A percentile compares a stretch with the other conserved stretches of the same genome.
Evolutionary conservation across 2,888 invertebrate genomes (phyloP).

Genomic region (Sinhomidia bicolor): DNA sequence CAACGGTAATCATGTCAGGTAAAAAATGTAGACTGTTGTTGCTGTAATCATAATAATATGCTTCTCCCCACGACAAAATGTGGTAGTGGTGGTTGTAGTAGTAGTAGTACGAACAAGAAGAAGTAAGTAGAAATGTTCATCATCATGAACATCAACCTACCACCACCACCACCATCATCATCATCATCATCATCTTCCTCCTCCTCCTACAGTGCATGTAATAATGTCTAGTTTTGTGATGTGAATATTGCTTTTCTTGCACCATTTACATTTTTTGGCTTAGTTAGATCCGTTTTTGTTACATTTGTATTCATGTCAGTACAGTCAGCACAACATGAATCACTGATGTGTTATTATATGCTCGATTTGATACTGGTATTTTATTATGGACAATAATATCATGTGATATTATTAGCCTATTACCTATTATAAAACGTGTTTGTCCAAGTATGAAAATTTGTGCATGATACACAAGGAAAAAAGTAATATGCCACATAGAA

Average conservation of each 20-base stretch:
- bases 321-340: constrained; percentile 22
- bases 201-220: constrained; percentile 25
- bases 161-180: neutral
- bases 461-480: too few species aligned
- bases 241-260: constrained; percentile 29
- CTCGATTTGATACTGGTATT: constrained; percentile 8
- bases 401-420: neutral
- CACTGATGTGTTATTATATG: constrained; percentile 29
- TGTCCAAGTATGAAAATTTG: neutral
- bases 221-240: constrained; percentile 13
- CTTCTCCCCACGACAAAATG: neutral
- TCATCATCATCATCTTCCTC: too few species aligned
- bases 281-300: neutral
- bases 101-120: neutral
- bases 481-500: neutral
- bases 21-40: constrained; percentile 23
- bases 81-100: neutral
- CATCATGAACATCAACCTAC: neutral
- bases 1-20: constrained; percentile 26
- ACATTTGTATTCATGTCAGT: constrained; percentile 57
- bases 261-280: neutral
- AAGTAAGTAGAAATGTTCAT: neutral
- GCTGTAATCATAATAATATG: neutral
- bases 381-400: constrained; percentile 17
- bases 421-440: neutral